These are phyloP conservation scores for Lasioglossum marginatum DNA, from an alignment of 2,888 invertebrate genomes.

Conservation along the genomic window DNA sequence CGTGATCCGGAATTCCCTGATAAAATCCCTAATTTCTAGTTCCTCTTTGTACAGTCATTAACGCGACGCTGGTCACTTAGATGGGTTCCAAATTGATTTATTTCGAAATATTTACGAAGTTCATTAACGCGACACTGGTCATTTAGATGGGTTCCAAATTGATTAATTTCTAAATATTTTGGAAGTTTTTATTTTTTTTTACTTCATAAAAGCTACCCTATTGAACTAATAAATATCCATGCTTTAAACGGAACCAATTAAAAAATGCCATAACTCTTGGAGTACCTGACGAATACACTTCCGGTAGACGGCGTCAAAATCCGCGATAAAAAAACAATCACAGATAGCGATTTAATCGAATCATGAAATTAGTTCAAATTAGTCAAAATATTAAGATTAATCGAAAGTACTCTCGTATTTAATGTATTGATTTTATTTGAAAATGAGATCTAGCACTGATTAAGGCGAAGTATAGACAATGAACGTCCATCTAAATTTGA, in stretches of 20 bases:
- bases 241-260: neutral
- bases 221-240: neutral
- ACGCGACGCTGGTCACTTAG: neutral
- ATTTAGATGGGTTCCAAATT: neutral
- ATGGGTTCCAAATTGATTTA: neutral
- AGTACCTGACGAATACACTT: neutral
- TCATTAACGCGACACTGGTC: neutral
- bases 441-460: neutral
- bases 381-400: neutral
- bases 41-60: neutral
- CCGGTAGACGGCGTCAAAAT: neutral
- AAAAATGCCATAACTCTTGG: neutral
- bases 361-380: neutral
- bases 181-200: neutral
- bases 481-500: neutral
- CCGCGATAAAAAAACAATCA: neutral
- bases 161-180: neutral
- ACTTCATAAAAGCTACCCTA: too few relatives aligned
- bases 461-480: neutral
- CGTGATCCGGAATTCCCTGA: neutral
- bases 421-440: neutral
- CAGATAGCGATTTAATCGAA: too few relatives aligned
- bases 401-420: neutral
- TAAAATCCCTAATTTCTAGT: neutral
- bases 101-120: neutral